Base-by-base conservation (phyloP, 92 coral and sea anemone genomes). In the Blastomussa wellsi region DNA sequence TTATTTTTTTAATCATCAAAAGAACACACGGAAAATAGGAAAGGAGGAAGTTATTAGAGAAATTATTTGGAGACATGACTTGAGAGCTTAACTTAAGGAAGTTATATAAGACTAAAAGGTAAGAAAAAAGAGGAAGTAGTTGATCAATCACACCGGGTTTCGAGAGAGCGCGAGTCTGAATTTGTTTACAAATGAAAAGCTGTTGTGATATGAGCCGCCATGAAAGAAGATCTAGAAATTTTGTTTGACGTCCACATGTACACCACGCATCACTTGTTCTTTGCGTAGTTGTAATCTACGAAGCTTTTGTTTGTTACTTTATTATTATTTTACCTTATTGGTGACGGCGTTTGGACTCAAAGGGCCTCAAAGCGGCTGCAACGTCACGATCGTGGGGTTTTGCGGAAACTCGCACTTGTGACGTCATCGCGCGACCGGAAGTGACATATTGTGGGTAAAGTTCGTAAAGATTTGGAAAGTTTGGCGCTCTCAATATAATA, bases 221-320 rank as follows among this genome's bases (percentile, higher is more conserved):
- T 17, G 26, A 35, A 36, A 19, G 44, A 11, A 70, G 14, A 11
- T 24, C 31, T 7, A 7, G 42, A 72, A 20, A 35, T 31, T 17
- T 44, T 8, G 41, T 51, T 32, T 76, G 80, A 76, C 80, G 80
- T 76, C 39, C n/a, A n/a, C n/a, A n/a, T n/a, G n/a, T 76, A 19
- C 32, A 8, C 33, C 19, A 52, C 80, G 67, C 66, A 20, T 49
- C 80, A 17, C 24, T 52, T 32, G 22, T 55, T 16, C 41, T 48
- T 11, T 39, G 28, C 37, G 75, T 20, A 36, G 44, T 70, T 70
- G 75, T 37, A 35, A 36, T 70, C 20, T 22, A 36, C 48, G 48
- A 70, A 3, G n/a, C 26, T 70, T 1, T 49, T 28, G 16, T 28
- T 53, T 33, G 53, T 14, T 1, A n/a, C 33, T 17, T 52, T 7